These are phyloP conservation scores for Platycnemis pennipes DNA, from an alignment of 2,888 invertebrate genomes.

Conservation along the genomic window DNA sequence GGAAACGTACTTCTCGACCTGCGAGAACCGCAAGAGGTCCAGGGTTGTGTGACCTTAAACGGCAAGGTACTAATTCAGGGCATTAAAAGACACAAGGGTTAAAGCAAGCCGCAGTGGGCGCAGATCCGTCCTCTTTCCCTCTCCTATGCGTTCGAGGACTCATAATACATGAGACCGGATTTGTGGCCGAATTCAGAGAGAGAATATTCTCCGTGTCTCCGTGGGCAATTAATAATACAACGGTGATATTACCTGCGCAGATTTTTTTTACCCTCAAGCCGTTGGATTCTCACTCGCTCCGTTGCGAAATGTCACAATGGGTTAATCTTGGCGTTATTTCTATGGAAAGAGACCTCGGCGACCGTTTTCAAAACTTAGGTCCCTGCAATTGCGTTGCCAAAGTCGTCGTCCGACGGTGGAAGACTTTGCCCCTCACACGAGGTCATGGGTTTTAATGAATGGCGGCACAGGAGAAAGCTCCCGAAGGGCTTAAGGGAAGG, in stretches of 20 bases:
- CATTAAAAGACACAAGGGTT: slow-evolving; percentile 13
- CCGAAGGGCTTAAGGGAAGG: too few relatives aligned
- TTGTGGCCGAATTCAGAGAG: background rate
- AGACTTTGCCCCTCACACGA: too few relatives aligned
- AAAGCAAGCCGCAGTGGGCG: background rate
- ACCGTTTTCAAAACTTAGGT: background rate
- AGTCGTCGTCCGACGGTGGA: background rate
- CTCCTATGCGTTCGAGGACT: background rate
- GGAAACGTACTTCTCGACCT: background rate
- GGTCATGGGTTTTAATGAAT: too few relatives aligned
- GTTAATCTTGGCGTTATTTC: background rate
- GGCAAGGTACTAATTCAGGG: background rate
- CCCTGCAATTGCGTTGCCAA: background rate
- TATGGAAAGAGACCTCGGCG: background rate
- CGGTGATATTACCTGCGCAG: background rate
- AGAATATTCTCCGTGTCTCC: background rate
- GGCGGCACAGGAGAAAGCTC: too few relatives aligned
- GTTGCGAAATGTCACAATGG: background rate
- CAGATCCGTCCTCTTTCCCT: background rate
- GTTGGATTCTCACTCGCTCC: background rate
- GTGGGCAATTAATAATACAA: slow-evolving; percentile 1
- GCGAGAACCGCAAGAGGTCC: background rate
- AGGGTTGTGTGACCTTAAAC: background rate
- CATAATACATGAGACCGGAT: slow-evolving; percentile 10
- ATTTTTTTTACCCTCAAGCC: background rate